These are phyloP conservation scores for Metopia argyrocephala DNA, from an alignment of 2,888 invertebrate genomes.

Conservation along the genomic window DNA sequence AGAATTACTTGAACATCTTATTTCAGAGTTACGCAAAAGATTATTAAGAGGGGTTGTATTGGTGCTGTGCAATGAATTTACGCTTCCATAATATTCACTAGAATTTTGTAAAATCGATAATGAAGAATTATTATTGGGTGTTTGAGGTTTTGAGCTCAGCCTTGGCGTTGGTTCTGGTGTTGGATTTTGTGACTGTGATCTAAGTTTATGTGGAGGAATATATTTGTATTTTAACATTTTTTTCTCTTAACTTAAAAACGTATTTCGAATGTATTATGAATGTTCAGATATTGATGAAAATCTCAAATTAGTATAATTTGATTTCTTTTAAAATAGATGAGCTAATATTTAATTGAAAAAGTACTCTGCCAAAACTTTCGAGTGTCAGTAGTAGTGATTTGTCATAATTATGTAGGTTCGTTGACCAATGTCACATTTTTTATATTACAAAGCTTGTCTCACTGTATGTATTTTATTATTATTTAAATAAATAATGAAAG, in stretches of 20 bases:
- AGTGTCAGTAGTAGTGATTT: not conserved
- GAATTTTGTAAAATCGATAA: conserved; percentile 68
- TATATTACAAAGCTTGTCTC: not conserved
- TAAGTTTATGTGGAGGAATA: conserved; percentile 73
- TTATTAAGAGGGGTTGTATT: conserved; percentile 60
- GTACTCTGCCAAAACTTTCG: not conserved
- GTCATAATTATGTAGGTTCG: conserved; percentile 20
- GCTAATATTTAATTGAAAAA: not conserved
- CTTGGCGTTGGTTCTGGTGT: conserved; percentile 74
- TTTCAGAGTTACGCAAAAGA: conserved; percentile 69
- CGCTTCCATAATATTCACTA: conserved; percentile 72
- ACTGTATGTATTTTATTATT: not conserved
- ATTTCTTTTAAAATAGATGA: conserved; percentile 42
- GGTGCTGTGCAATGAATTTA: conserved; percentile 68
- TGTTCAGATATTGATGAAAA: not conserved
- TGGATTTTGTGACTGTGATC: conserved; percentile 72
- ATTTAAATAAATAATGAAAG: not conserved
- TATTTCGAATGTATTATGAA: too few relatives aligned
- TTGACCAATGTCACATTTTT: conserved; percentile 26
- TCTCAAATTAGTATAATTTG: not conserved
- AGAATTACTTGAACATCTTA: conserved; percentile 71
- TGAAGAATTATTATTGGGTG: conserved; percentile 32
- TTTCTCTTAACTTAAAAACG: too few relatives aligned
- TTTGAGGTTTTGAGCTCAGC: conserved; percentile 67
- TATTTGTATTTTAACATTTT: conserved; percentile 76